phyloP scores from a whole-genome alignment of 2,888 invertebrate species.

The Clunio marinus region DNA sequence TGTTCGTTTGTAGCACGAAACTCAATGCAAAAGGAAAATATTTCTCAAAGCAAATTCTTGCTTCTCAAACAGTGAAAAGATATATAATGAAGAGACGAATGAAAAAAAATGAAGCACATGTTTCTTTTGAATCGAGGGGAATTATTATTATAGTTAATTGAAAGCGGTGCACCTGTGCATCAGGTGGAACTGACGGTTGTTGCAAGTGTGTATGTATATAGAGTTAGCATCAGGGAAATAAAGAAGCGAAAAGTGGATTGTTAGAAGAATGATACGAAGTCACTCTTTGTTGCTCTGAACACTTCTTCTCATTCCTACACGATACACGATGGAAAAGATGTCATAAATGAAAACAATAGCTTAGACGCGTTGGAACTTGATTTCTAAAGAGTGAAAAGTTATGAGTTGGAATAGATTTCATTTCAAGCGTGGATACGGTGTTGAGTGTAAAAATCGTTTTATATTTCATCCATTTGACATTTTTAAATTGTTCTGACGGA shows the following conservation, averaged over 20 bases:
- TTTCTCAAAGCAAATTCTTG: not conserved
- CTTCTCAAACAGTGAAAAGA: not conserved
- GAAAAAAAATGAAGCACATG: conserved; percentile 23
- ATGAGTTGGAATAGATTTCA: not conserved
- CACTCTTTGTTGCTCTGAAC: too few species aligned
- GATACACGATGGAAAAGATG: not conserved
- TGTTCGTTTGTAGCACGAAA: too few species aligned
- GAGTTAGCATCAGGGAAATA: not conserved
- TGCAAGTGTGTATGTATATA: conserved; percentile 18
- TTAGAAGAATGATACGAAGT: too few species aligned
- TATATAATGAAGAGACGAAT: not conserved
- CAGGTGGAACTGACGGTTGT: conserved; percentile 29
- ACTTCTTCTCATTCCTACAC: too few species aligned
- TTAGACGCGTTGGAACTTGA: not conserved
- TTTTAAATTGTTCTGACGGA: conserved; percentile 1
- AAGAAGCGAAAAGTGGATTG: not conserved
- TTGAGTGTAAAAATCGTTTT: not conserved
- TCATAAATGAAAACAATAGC: not conserved
- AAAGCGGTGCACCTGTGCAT: conserved; percentile 37
- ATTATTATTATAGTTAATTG: conserved; percentile 38
- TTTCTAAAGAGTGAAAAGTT: not conserved
- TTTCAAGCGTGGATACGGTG: not conserved
- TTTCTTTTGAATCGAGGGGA: conserved; percentile 31
- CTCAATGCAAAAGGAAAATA: not conserved
- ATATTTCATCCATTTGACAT: conserved; percentile 28